Percentiles rank a stretch among this genome's conserved stretches.
Conservation (phyloP, 2,888 invertebrate genomes). For the Polylopha cassiicola region DNA sequence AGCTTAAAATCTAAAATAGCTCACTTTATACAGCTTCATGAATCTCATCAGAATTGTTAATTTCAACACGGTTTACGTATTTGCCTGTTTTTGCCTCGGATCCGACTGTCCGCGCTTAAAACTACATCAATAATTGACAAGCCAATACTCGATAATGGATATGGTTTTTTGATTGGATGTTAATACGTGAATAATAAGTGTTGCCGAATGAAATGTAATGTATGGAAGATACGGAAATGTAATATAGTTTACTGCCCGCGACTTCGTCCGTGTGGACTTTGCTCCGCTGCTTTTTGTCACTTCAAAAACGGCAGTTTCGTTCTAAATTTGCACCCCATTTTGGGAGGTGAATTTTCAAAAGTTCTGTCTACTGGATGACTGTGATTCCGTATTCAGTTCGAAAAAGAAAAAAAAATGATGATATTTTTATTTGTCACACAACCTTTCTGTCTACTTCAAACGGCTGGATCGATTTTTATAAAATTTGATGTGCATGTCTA, state of each 20-base stretch:
- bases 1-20: conserved; percentile 32
- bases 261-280: no score
- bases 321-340: no score
- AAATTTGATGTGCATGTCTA: no score
- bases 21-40: conserved; percentile 1
- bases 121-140: conserved; percentile 30
- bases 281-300: no score
- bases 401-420: neutral
- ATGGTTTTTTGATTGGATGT: conserved; percentile 33
- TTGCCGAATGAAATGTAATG: neutral
- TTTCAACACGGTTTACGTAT: conserved; percentile 40
- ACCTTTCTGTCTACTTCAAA: no score
- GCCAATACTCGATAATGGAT: conserved; percentile 39
- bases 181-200: conserved; percentile 23
- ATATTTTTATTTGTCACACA: no score
- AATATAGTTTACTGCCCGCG: no score
- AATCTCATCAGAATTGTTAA: conserved; percentile 54
- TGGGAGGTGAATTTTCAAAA: no score
- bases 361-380: neutral
- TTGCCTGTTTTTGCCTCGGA: conserved; percentile 33
- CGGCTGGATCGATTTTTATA: no score
- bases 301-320: no score
- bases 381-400: neutral
- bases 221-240: no score
- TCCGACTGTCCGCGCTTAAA: conserved; percentile 20